Conservation (phyloP, 2,888 invertebrate genomes). For the Nemotelus pantherinus region DNA sequence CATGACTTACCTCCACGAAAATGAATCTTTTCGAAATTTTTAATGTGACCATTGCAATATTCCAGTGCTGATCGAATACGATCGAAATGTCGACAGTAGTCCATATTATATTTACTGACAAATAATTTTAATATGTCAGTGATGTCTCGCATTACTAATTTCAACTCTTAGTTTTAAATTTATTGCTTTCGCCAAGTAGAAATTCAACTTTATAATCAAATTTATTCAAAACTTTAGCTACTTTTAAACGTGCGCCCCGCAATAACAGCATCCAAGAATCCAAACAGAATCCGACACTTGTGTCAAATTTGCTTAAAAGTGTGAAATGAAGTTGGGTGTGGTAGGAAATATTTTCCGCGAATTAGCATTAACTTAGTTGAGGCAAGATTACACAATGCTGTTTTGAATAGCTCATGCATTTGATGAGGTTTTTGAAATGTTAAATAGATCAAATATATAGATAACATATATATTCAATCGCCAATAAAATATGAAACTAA, state of each 20-base stretch:
- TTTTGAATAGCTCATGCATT: too few relatives aligned
- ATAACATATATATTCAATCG: too few relatives aligned
- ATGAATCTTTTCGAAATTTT: conserved; percentile 56
- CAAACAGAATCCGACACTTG: too few relatives aligned
- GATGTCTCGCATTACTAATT: conserved; percentile 55
- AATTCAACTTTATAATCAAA: background rate
- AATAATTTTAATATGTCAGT: conserved; percentile 55
- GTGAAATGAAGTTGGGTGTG: conserved; percentile 10
- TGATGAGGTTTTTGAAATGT: too few relatives aligned
- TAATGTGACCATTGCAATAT: conserved; percentile 56
- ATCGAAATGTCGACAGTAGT: conserved; percentile 59
- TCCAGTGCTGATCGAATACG: conserved; percentile 56
- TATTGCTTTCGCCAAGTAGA: background rate
- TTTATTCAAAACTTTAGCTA: too few relatives aligned
- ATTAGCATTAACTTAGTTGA: too few relatives aligned
- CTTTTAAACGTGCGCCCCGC: too few relatives aligned
- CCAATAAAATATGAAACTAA: too few relatives aligned
- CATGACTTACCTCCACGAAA: conserved; percentile 57
- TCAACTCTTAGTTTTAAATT: background rate
- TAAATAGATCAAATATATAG: too few relatives aligned
- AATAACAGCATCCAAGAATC: too few relatives aligned
- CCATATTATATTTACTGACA: conserved; percentile 55
- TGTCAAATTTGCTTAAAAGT: too few relatives aligned
- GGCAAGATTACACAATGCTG: too few relatives aligned
- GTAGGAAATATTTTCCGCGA: background rate